Percentiles rank a stretch among this genome's conserved stretches.
Evolutionary conservation across 1,140 invertebrate species (phyloP).

Genomic region (Wiebesia pumilae): DNA sequence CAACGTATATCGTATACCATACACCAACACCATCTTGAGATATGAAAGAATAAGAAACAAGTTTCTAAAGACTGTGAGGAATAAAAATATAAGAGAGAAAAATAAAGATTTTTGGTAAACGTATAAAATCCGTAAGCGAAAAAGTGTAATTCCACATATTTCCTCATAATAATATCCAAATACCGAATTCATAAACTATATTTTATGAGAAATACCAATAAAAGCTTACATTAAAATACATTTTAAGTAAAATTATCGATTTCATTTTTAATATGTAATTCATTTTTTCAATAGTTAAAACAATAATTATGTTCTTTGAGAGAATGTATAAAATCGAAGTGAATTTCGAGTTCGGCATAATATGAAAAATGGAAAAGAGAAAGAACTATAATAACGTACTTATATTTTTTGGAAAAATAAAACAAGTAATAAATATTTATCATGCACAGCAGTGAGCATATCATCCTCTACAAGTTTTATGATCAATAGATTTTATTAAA

Average conservation of each 20-base stretch:
- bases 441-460: constrained; percentile 53
- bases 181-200: constrained; percentile 10
- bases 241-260: constrained; percentile 3
- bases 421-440: constrained; percentile 44
- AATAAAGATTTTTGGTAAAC: constrained; percentile 24
- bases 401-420: constrained; percentile 22
- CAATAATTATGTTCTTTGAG: too few species aligned
- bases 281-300: background rate
- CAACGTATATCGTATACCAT: constrained; percentile 18
- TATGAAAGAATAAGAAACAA: constrained; percentile 20
- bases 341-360: background rate
- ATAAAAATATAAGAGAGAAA: constrained; percentile 10
- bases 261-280: constrained; percentile 27
- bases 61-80: constrained; percentile 23
- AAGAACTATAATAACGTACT: background rate
- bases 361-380: background rate
- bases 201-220: constrained; percentile 1
- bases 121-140: constrained; percentile 16
- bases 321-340: background rate
- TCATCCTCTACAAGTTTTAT: constrained; percentile 62
- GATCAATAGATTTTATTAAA: constrained; percentile 58
- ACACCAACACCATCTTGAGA: constrained; percentile 45
- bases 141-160: background rate
- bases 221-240: constrained; percentile 31
- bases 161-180: constrained; percentile 9